Conservation (phyloP, 2,888 invertebrate genomes). For the Amiota mariae region DNA sequence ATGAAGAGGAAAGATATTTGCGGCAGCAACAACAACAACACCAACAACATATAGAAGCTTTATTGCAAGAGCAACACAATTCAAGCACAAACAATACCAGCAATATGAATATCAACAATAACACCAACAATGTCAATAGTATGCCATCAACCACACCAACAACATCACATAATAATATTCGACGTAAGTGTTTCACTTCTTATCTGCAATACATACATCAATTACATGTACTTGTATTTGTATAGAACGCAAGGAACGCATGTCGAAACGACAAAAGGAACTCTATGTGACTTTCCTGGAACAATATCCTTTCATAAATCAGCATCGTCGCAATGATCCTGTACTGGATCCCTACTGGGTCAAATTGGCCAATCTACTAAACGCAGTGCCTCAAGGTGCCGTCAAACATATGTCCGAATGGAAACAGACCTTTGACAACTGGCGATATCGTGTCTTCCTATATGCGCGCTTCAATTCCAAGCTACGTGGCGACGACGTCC, state of each 20-base stretch:
- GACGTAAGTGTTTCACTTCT: conserved; percentile 56
- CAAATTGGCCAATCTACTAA: conserved; percentile 66
- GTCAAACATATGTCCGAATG: conserved; percentile 68
- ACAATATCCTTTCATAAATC: conserved; percentile 67
- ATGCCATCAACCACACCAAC: conserved; percentile 46
- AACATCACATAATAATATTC: conserved; percentile 63
- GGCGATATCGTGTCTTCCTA: conserved; percentile 69
- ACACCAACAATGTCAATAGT: conserved; percentile 44
- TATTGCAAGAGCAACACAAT: conserved; percentile 54
- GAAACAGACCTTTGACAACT: conserved; percentile 70
- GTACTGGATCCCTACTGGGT: conserved; percentile 67
- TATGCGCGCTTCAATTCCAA: conserved; percentile 70
- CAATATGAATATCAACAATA: conserved; percentile 54
- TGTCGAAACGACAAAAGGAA: conserved; percentile 69
- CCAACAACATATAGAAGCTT: conserved; percentile 60
- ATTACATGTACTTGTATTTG: too few species aligned
- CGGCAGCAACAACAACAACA: conserved; percentile 67
- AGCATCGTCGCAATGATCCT: conserved; percentile 67
- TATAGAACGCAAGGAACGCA: conserved; percentile 68
- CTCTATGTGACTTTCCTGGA: conserved; percentile 68
- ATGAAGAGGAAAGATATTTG: conserved; percentile 60
- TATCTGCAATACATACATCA: neutral
- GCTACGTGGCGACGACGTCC: conserved; percentile 64
- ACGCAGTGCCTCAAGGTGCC: conserved; percentile 68
- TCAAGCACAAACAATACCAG: conserved; percentile 43